phyloP scores from a whole-genome alignment of 2,797 vertebrate genomes.

The Falco peregrinus region DNA sequence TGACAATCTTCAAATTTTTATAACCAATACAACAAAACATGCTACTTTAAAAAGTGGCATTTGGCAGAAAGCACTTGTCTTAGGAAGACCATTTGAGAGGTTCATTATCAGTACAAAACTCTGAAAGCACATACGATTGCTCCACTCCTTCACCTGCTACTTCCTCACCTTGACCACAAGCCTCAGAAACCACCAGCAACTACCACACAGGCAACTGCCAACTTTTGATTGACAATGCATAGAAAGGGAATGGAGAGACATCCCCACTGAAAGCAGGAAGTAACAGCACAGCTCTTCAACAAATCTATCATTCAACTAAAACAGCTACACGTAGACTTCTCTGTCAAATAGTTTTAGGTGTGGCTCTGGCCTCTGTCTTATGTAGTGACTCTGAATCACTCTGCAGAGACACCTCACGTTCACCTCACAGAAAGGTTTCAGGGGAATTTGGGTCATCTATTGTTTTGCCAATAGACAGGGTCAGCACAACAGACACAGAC shows the following conservation, averaged over 20 bases:
- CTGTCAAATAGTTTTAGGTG: too few species aligned
- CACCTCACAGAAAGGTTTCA: too few species aligned
- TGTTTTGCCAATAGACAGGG: too few species aligned
- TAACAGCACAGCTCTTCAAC: background rate
- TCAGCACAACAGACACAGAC: too few species aligned
- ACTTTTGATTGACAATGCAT: background rate
- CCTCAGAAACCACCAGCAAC: background rate
- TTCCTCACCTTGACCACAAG: background rate
- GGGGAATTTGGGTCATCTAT: too few species aligned
- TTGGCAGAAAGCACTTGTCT: background rate
- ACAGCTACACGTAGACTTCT: background rate
- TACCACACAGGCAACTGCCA: background rate
- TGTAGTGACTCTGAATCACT: too few species aligned
- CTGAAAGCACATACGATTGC: background rate
- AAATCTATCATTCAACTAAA: background rate
- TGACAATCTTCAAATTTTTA: background rate
- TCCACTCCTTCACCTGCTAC: background rate
- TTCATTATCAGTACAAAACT: background rate
- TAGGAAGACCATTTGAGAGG: background rate
- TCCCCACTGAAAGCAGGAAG: rapidly evolving
- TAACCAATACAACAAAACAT: background rate
- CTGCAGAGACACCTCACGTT: too few species aligned
- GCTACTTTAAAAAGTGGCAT: background rate
- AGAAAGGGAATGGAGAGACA: background rate
- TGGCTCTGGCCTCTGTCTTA: too few species aligned